Conservation (phyloP, 2,888 invertebrate genomes). For the Leptopilina syphax region DNA sequence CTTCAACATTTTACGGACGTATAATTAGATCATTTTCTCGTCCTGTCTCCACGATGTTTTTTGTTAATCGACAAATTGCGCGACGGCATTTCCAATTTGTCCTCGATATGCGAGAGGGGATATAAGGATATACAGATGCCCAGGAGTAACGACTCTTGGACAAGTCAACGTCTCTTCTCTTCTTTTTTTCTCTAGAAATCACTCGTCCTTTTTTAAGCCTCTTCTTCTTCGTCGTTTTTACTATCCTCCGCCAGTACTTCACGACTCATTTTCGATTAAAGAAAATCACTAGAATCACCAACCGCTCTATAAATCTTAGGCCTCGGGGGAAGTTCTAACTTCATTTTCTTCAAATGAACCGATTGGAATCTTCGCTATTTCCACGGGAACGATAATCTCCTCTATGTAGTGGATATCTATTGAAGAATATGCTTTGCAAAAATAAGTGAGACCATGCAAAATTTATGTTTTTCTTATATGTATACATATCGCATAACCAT, state of each 20-base stretch:
- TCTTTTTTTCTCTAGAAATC: neutral
- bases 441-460: too few species aligned
- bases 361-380: constrained; percentile 8
- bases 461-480: neutral
- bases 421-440: neutral
- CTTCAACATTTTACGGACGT: constrained; percentile 48
- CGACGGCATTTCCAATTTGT: constrained; percentile 52
- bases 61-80: constrained; percentile 60
- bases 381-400: neutral
- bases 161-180: constrained; percentile 35
- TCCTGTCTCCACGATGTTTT: constrained; percentile 47
- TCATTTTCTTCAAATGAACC: constrained; percentile 17
- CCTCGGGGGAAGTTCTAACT: constrained; percentile 6
- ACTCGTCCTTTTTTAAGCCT: neutral
- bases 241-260: neutral
- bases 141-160: constrained; percentile 45
- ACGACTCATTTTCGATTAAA: constrained; percentile 30
- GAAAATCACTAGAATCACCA: constrained; percentile 23
- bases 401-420: neutral
- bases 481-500: neutral
- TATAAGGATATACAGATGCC: constrained; percentile 40
- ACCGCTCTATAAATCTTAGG: constrained; percentile 11
- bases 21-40: constrained; percentile 62
- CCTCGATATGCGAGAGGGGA: constrained; percentile 36
- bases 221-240: neutral